Percentiles rank a stretch among this genome's conserved stretches.
These are phyloP conservation scores for Choreutis nemorana DNA, from an alignment of 2,888 invertebrate genomes.

Conservation along the genomic window DNA sequence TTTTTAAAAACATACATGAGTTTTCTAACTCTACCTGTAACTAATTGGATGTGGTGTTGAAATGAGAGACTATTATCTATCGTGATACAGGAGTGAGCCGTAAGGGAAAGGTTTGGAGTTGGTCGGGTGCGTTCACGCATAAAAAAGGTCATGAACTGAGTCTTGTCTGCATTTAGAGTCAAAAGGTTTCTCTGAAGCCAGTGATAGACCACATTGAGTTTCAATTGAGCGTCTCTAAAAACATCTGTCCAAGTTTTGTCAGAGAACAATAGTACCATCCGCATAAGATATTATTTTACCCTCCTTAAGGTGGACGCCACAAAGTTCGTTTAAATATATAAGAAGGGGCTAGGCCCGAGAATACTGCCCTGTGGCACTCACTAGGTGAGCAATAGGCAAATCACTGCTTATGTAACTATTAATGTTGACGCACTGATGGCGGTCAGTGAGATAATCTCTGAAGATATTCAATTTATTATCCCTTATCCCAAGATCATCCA, in stretches of 20 bases:
- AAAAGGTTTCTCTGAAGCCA: slow-evolving; percentile 8
- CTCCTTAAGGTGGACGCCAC: not conserved
- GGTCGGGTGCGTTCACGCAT: slow-evolving; percentile 3
- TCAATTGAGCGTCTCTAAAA: slow-evolving; percentile 3
- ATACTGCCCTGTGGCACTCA: slow-evolving; percentile 10
- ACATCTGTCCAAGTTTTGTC: slow-evolving; percentile 6
- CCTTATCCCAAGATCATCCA: slow-evolving; percentile 6
- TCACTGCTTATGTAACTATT: slow-evolving; percentile 3
- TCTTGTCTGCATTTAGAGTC: slow-evolving; percentile 10
- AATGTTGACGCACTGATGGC: too few species aligned
- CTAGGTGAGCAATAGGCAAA: slow-evolving; percentile 2
- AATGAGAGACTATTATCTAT: not conserved
- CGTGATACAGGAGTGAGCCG: slow-evolving; percentile 3
- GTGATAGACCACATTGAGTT: slow-evolving; percentile 2
- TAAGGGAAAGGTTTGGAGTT: not conserved
- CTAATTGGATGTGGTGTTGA: slow-evolving; percentile 2
- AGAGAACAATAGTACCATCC: slow-evolving; percentile 9
- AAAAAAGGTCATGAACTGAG: slow-evolving; percentile 8
- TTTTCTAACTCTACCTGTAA: slow-evolving; percentile 3
- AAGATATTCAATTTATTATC: slow-evolving; percentile 6
- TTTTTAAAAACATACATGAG: slow-evolving; percentile 3
- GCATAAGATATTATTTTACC: slow-evolving; percentile 9
- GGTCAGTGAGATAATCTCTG: slow-evolving; percentile 5
- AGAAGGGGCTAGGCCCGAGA: slow-evolving; percentile 9
- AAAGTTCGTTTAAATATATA: slow-evolving; percentile 7